Evolutionary conservation across 2,113 vertebrate species (phyloP).

Genomic region (Otis tarda): DNA sequence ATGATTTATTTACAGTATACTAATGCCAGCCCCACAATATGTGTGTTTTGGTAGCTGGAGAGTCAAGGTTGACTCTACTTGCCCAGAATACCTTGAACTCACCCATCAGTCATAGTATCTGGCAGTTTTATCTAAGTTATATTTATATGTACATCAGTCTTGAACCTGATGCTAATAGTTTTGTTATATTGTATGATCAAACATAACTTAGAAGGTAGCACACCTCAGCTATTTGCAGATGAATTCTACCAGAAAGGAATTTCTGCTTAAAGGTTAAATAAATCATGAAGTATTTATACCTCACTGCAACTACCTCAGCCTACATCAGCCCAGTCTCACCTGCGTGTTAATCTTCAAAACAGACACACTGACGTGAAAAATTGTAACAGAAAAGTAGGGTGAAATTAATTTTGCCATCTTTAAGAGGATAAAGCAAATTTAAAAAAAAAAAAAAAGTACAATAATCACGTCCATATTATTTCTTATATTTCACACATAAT

Average conservation of each 20-base stretch:
- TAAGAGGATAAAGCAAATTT: neutral
- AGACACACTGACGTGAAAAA: neutral
- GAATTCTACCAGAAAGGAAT: constrained; percentile 25
- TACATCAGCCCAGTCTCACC: neutral
- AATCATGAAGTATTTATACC: constrained; percentile 37
- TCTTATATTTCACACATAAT: neutral
- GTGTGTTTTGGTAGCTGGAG: neutral
- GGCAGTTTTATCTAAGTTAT: neutral
- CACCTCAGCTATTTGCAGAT: constrained; percentile 22
- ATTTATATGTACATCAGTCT: neutral
- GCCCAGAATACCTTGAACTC: neutral
- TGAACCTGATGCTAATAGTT: neutral
- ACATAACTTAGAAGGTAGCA: constrained; percentile 25
- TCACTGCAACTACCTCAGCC: neutral
- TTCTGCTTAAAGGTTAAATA: constrained; percentile 50
- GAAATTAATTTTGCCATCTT: constrained; percentile 24
- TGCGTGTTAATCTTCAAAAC: neutral
- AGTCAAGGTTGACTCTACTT: neutral
- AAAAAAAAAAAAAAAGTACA: neutral
- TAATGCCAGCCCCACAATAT: neutral
- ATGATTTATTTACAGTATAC: neutral
- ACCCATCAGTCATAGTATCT: neutral
- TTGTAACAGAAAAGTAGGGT: neutral
- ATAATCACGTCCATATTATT: neutral
- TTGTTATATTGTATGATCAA: constrained; percentile 7